phyloP scores from a whole-genome alignment of 2,113 vertebrate genomes.

The Oostethus manadensis region DNA sequence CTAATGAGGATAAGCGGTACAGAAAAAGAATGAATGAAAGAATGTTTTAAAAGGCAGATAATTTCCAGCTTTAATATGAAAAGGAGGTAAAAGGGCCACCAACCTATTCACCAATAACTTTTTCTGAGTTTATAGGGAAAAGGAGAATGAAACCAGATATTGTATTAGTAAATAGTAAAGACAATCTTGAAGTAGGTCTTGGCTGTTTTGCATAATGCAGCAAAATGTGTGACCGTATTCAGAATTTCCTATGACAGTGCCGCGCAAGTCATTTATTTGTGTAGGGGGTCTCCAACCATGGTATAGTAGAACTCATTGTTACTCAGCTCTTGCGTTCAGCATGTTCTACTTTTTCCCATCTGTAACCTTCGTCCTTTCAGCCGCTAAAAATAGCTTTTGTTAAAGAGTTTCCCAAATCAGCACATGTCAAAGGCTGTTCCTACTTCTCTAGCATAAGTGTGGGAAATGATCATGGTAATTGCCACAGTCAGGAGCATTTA shows the following conservation, averaged over 20 bases:
- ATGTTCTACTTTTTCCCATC: slow-evolving; percentile 18
- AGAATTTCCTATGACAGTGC: not conserved
- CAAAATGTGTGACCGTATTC: slow-evolving; percentile 5
- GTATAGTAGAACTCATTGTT: not conserved
- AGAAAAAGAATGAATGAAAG: too few species aligned
- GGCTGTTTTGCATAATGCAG: not conserved
- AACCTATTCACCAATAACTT: too few species aligned
- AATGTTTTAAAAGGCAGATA: too few species aligned
- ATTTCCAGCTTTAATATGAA: too few species aligned
- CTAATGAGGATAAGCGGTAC: too few species aligned
- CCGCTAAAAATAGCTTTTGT: slow-evolving; percentile 2
- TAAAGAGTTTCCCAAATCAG: slow-evolving; percentile 4
- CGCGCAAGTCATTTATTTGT: not conserved
- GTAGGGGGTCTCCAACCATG: too few species aligned
- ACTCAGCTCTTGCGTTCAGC: not conserved
- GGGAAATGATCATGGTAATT: slow-evolving; percentile 9
- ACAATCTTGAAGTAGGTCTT: slow-evolving; percentile 4
- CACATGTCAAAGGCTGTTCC: not conserved
- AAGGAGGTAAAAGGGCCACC: too few species aligned
- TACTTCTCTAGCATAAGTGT: not conserved
- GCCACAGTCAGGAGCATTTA: not conserved
- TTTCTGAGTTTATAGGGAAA: too few species aligned
- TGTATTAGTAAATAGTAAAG: slow-evolving; percentile 3
- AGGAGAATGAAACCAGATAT: not conserved
- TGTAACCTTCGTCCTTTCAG: slow-evolving; percentile 20